Evolutionary conservation across 2,797 vertebrate genomes (phyloP).

Genomic region (Enteromius argenteus): DNA sequence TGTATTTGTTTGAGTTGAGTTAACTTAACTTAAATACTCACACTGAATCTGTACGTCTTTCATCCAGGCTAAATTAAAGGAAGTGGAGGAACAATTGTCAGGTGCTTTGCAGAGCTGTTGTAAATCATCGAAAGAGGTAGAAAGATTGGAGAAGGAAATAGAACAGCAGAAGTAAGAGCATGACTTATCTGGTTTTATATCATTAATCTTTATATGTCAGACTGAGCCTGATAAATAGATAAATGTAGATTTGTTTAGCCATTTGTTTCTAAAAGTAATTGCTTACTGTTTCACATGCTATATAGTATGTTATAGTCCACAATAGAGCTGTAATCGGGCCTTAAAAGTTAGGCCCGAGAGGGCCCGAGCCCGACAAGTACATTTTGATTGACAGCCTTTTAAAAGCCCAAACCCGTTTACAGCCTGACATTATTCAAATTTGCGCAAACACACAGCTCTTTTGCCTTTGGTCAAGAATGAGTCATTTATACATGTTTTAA

Average conservation of each 20-base stretch:
- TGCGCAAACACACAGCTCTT: too few relatives aligned
- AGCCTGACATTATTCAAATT: too few relatives aligned
- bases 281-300: background rate
- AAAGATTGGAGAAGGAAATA: conserved; percentile 71
- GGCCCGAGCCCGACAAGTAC: too few relatives aligned
- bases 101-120: conserved; percentile 77
- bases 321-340: too few relatives aligned
- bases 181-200: background rate
- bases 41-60: conserved; percentile 46
- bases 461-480: too few relatives aligned
- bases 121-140: conserved; percentile 72
- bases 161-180: conserved; percentile 70
- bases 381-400: too few relatives aligned
- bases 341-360: too few relatives aligned
- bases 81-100: conserved; percentile 79
- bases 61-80: conserved; percentile 77
- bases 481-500: too few relatives aligned
- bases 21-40: background rate
- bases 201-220: background rate
- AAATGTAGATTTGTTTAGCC: background rate
- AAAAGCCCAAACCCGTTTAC: too few relatives aligned
- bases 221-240: background rate
- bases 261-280: background rate
- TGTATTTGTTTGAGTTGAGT: background rate
- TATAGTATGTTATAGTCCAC: background rate